phyloP scores from a whole-genome alignment of 2,797 vertebrate species.

The Crypturellus tataupa region DNA sequence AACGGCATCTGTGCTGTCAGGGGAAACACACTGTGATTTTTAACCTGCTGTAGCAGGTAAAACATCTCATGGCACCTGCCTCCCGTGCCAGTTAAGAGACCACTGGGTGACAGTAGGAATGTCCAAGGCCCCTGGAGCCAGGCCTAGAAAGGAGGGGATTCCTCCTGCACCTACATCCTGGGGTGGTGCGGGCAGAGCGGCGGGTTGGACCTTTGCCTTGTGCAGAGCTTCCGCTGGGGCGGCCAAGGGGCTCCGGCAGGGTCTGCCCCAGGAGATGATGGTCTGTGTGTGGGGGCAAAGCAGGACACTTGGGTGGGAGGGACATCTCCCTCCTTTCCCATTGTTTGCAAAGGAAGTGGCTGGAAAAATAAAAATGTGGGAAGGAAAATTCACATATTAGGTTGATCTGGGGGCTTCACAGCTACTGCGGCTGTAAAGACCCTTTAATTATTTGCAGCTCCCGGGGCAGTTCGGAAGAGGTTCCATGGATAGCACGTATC shows the following conservation, averaged over 20 bases:
- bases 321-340: neutral
- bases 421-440: slow-evolving; percentile 34
- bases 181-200: neutral
- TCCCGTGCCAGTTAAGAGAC: neutral
- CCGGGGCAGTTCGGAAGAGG: slow-evolving; percentile 40
- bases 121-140: neutral
- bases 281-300: neutral
- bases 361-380: slow-evolving; percentile 48
- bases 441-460: slow-evolving; percentile 70
- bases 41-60: neutral
- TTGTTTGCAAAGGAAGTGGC: slow-evolving; percentile 20
- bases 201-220: neutral
- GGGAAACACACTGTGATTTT: neutral
- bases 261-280: neutral
- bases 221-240: rapidly evolving
- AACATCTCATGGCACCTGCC: neutral
- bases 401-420: slow-evolving; percentile 57
- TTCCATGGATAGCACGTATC: neutral
- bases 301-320: neutral
- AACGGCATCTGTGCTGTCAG: neutral
- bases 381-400: slow-evolving; percentile 60
- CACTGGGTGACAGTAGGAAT: neutral
- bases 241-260: neutral
- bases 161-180: neutral
- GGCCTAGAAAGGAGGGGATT: neutral